These are phyloP conservation scores for Leucophenga maculata DNA, from an alignment of 2,888 invertebrate genomes.

Conservation along the genomic window DNA sequence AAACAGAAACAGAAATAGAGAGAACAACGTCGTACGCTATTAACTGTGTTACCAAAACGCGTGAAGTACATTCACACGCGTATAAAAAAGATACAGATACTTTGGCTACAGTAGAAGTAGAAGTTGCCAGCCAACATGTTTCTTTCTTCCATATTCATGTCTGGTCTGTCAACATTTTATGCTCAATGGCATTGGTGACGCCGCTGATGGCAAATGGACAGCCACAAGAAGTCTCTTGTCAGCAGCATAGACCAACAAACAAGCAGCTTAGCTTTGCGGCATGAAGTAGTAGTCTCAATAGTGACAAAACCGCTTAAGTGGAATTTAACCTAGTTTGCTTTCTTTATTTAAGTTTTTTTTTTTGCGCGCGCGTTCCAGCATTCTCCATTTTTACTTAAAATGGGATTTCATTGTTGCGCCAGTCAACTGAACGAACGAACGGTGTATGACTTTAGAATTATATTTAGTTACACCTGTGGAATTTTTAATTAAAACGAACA, in stretches of 20 bases:
- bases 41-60: neutral
- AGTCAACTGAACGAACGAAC: too few relatives aligned
- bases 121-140: neutral
- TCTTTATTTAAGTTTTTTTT: constrained; percentile 47
- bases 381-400: constrained; percentile 27
- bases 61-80: too few relatives aligned
- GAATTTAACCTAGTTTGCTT: constrained; percentile 63
- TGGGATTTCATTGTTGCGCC: constrained; percentile 7
- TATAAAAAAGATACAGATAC: too few relatives aligned
- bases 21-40: neutral
- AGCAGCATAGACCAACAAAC: neutral
- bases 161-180: neutral
- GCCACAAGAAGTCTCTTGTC: neutral
- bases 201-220: too few relatives aligned
- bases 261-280: neutral
- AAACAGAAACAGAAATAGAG: neutral
- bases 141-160: neutral
- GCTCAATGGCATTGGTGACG: neutral
- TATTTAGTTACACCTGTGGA: too few relatives aligned
- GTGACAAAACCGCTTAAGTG: constrained; percentile 43
- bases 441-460: too few relatives aligned
- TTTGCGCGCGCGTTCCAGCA: constrained; percentile 38
- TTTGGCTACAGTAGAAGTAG: too few relatives aligned
- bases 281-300: neutral
- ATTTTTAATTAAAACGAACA: too few relatives aligned